Conservation (phyloP, 2,113 vertebrate species). For the Odontophorus gujanensis region DNA sequence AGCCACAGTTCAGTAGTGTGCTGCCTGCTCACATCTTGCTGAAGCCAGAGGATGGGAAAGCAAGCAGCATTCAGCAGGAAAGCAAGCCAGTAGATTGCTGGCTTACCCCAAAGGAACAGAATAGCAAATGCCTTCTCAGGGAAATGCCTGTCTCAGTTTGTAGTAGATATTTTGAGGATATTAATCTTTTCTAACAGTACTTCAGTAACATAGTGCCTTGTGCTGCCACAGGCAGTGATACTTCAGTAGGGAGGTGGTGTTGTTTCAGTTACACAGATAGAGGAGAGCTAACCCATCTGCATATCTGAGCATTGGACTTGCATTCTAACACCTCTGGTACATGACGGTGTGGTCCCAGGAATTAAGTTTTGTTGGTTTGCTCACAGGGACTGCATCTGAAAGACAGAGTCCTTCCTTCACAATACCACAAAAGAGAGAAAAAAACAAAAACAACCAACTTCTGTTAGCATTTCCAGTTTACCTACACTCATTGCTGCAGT, state of each 20-base stretch:
- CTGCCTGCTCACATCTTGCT: not conserved
- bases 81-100: not conserved
- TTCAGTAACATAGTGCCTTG: slow-evolving; percentile 5
- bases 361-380: not conserved
- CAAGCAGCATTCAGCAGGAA: not conserved
- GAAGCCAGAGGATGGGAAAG: slow-evolving; percentile 35
- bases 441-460: not conserved
- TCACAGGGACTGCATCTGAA: not conserved
- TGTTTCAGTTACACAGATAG: not conserved
- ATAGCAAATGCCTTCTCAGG: not conserved
- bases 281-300: not conserved
- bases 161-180: not conserved
- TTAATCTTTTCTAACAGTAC: not conserved
- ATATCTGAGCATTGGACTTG: not conserved
- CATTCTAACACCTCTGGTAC: not conserved
- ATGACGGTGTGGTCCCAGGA: not conserved
- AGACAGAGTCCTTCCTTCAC: not conserved
- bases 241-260: not conserved
- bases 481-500: not conserved
- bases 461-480: not conserved
- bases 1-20: slow-evolving; percentile 6
- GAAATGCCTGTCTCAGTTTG: not conserved
- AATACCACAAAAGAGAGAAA: not conserved
- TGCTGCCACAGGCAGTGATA: not conserved
- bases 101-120: not conserved